phyloP scores from a whole-genome alignment of 2,797 vertebrate genomes.

The Denticeps clupeoides region DNA sequence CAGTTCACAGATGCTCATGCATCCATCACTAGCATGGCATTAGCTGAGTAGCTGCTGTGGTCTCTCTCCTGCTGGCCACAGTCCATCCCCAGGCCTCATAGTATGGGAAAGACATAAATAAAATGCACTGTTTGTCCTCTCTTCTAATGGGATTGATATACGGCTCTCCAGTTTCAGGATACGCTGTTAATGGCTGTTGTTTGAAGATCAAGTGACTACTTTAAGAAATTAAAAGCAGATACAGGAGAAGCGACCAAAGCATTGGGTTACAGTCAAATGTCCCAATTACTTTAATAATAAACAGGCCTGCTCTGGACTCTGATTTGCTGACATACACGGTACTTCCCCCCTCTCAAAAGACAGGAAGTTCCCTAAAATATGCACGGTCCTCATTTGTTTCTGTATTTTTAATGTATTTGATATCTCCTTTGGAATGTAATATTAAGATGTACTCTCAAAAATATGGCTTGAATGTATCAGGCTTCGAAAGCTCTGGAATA shows the following conservation, averaged over 20 bases:
- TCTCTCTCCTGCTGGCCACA: slow-evolving; percentile 17
- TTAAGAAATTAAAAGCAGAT: slow-evolving; percentile 43
- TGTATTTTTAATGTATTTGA: too few species aligned
- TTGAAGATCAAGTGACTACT: slow-evolving; percentile 38
- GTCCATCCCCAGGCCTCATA: slow-evolving; percentile 12
- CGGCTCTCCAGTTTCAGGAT: slow-evolving; percentile 39
- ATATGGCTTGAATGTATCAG: too few species aligned
- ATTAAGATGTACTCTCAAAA: too few species aligned
- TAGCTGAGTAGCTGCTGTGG: slow-evolving; percentile 5
- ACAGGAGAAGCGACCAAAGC: slow-evolving; percentile 20
- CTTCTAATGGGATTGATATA: slow-evolving; percentile 32
- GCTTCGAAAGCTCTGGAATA: too few species aligned
- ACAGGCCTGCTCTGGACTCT: slow-evolving; percentile 8
- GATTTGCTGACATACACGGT: slow-evolving; percentile 24
- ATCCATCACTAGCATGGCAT: too few species aligned
- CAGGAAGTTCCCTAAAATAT: slow-evolving; percentile 10
- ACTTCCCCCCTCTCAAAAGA: slow-evolving; percentile 18
- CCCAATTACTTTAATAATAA: slow-evolving; percentile 27
- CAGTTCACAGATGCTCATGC: too few species aligned
- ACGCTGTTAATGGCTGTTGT: slow-evolving; percentile 27
- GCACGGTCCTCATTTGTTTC: neutral
- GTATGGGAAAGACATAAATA: slow-evolving; percentile 26
- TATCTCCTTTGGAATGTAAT: too few species aligned
- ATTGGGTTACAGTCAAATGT: slow-evolving; percentile 23
- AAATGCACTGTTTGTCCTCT: slow-evolving; percentile 30